These are phyloP conservation scores for Anthopleura xanthogrammica DNA, from an alignment of 92 coral and sea anemone genomes.

Conservation along the genomic window DNA sequence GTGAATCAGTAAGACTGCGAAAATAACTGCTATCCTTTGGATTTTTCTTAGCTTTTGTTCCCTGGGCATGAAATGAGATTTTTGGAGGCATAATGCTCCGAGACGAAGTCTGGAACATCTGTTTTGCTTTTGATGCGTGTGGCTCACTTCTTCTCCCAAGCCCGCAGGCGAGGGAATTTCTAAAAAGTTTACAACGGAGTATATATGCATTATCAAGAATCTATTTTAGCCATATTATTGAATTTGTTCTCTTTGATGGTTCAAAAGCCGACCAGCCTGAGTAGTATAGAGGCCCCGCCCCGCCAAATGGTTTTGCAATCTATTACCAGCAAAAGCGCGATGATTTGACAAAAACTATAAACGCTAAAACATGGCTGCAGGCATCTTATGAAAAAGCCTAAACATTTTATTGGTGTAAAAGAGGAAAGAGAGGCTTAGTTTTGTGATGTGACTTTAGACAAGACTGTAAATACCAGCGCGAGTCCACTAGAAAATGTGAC, in stretches of 20 bases:
- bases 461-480: not conserved
- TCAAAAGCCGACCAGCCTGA: slow-evolving; percentile 41
- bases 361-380: slow-evolving; percentile 29
- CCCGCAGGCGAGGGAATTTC: slow-evolving; percentile 32
- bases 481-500: not conserved
- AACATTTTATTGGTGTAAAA: slow-evolving; percentile 30
- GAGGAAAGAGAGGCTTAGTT: not conserved
- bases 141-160: slow-evolving; percentile 11
- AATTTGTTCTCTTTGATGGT: slow-evolving; percentile 33
- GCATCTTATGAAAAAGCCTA: slow-evolving; percentile 26
- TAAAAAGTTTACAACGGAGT: slow-evolving; percentile 41
- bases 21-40: not conserved
- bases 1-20: not conserved
- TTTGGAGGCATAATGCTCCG: not conserved
- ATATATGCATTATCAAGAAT: slow-evolving; percentile 44
- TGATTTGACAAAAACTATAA: slow-evolving; percentile 40
- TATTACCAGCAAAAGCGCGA: slow-evolving; percentile 34
- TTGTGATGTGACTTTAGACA: not conserved
- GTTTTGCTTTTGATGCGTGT: slow-evolving; percentile 4
- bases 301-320: slow-evolving; percentile 26
- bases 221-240: slow-evolving; percentile 48
- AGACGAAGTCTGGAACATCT: slow-evolving; percentile 6
- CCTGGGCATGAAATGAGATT: not conserved
- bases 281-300: slow-evolving; percentile 22
- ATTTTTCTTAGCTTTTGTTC: not conserved